Evolutionary conservation across 1,140 invertebrate genomes (phyloP).

Genomic region (Drosophila miranda): DNA sequence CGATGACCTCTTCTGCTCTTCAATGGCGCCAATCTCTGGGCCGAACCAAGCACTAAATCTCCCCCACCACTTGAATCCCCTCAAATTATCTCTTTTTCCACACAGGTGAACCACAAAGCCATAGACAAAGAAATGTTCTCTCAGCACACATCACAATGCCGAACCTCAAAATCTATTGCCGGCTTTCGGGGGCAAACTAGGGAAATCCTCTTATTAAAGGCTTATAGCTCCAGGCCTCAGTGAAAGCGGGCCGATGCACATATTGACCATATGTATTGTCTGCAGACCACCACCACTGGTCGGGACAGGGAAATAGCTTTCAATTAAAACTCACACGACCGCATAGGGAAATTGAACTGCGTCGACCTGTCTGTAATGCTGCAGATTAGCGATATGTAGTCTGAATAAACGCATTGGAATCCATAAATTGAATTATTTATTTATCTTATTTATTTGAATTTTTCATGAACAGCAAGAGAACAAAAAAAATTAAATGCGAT

Average conservation of each 20-base stretch:
- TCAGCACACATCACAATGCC: not conserved
- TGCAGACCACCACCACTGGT: slow-evolving; percentile 8
- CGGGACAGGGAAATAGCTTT: slow-evolving; percentile 6
- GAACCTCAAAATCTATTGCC: slow-evolving; percentile 1
- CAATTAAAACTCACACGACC: slow-evolving; percentile 30
- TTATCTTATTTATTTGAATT: slow-evolving; percentile 56
- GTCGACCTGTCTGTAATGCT: slow-evolving; percentile 49
- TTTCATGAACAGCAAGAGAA: slow-evolving; percentile 46
- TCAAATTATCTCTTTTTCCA: not conserved
- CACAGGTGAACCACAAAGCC: too few relatives aligned
- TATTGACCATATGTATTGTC: slow-evolving; percentile 11
- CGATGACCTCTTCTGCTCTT: too few relatives aligned
- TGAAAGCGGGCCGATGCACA: not conserved
- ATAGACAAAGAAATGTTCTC: too few relatives aligned
- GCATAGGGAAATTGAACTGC: slow-evolving; percentile 5
- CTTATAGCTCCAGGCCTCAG: not conserved
- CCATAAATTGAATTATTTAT: slow-evolving; percentile 67
- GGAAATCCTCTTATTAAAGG: not conserved
- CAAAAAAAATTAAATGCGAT: slow-evolving; percentile 25
- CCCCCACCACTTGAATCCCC: too few relatives aligned
- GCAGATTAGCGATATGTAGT: slow-evolving; percentile 55
- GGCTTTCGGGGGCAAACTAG: not conserved
- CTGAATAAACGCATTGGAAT: slow-evolving; percentile 49
- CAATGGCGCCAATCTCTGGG: too few relatives aligned
- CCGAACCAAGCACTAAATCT: too few relatives aligned